A percentile compares a stretch with the other conserved stretches of the same genome.
Evolutionary conservation across 1,140 invertebrate genomes (phyloP).

Genomic region (Pseudomyrmex flavicornis): DNA sequence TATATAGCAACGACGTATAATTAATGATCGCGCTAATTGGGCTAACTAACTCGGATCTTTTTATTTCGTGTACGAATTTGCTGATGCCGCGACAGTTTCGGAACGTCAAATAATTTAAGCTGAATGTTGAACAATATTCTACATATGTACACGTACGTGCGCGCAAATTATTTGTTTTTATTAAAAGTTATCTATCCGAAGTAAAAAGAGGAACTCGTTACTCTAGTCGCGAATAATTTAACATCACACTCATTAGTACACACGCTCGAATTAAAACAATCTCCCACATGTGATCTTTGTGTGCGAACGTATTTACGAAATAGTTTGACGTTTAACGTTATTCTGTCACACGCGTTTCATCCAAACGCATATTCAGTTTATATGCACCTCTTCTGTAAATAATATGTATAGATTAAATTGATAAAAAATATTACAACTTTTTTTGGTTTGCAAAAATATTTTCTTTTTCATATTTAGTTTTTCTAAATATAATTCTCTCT

Average conservation of each 20-base stretch:
- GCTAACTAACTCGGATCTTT: constrained; percentile 37
- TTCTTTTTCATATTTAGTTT: not conserved
- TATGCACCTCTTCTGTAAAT: not conserved
- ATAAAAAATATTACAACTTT: not conserved
- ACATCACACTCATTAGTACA: not conserved
- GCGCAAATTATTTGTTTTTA: not conserved
- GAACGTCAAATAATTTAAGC: not conserved
- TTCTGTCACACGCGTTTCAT: not conserved
- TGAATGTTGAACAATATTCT: not conserved
- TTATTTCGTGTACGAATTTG: constrained; percentile 9
- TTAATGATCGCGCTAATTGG: constrained; percentile 44
- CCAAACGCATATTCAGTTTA: no score
- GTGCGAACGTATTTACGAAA: not conserved
- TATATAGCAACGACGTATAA: constrained; percentile 18
- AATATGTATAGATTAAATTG: not conserved
- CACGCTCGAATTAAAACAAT: no score
- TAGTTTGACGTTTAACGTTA: not conserved
- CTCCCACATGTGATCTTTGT: not conserved
- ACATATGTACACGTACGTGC: not conserved
- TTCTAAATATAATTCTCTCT: not conserved
- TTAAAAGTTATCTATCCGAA: not conserved
- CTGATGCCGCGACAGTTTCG: not conserved
- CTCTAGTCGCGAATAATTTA: not conserved
- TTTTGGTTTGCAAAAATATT: not conserved
- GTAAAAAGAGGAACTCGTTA: not conserved